phyloP scores from a whole-genome alignment of 1,140 invertebrate genomes.

The Branchinecta lynchi region DNA sequence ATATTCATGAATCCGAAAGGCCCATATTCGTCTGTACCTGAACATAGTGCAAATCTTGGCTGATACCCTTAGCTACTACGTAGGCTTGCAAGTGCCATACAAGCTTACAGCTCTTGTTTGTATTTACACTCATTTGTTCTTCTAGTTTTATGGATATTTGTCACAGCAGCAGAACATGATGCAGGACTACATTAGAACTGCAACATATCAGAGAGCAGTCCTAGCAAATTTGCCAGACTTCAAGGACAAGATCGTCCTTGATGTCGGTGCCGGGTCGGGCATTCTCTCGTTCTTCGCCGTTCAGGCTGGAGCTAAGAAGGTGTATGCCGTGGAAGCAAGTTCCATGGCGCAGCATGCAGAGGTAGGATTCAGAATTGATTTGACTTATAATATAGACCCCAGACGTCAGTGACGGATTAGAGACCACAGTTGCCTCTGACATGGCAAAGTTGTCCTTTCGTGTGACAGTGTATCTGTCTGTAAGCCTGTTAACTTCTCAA shows the following conservation, averaged over 20 bases:
- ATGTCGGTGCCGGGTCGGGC: conserved; percentile 92
- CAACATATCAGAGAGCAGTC: conserved; percentile 95
- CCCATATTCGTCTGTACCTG: no score
- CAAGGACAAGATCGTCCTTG: conserved; percentile 75
- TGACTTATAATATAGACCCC: background rate
- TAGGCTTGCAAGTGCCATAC: no score
- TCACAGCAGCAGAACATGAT: conserved; percentile 99
- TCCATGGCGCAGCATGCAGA: conserved; percentile 96
- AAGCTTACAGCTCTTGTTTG: no score
- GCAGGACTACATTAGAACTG: conserved; percentile 95
- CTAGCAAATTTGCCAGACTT: conserved; percentile 86
- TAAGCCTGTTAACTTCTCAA: no score
- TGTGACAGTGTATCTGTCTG: no score
- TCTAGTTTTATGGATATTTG: conserved; percentile 95
- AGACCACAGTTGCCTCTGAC: background rate
- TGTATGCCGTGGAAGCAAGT: conserved; percentile 96
- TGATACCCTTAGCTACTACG: no score
- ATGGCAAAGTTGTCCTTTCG: no score
- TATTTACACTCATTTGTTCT: conserved; percentile 14
- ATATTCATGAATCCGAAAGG: no score
- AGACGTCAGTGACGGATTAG: background rate
- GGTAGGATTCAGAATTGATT: conserved; percentile 31
- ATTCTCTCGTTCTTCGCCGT: conserved; percentile 97
- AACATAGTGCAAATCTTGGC: no score
- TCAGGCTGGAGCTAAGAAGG: conserved; percentile 88